phyloP scores from a whole-genome alignment of 1,140 invertebrate species.

The Zaprionus inermis region DNA sequence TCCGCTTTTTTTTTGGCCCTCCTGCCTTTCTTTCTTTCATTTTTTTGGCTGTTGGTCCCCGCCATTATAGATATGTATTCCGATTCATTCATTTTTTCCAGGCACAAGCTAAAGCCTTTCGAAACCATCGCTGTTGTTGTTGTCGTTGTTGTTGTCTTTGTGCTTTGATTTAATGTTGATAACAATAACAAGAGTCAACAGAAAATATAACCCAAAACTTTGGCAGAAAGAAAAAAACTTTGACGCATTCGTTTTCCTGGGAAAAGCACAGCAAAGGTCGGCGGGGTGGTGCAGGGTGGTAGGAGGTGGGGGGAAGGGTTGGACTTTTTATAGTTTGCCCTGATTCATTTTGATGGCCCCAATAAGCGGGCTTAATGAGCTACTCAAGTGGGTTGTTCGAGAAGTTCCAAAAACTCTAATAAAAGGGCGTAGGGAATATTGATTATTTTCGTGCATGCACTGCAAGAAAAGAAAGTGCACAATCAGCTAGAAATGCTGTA shows the following conservation, averaged over 20 bases:
- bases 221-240: constrained; percentile 56
- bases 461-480: background rate
- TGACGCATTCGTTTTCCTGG: constrained; percentile 56
- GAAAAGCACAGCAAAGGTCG: background rate
- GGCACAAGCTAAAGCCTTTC: constrained; percentile 62
- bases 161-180: constrained; percentile 83
- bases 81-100: constrained; percentile 41
- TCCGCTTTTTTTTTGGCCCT: constrained; percentile 27
- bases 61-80: constrained; percentile 52
- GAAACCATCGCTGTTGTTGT: constrained; percentile 53
- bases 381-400: constrained; percentile 71
- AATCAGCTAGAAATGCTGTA: background rate
- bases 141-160: constrained; percentile 78
- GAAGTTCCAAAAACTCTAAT: constrained; percentile 14
- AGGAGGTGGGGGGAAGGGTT: constrained; percentile 24
- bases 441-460: background rate
- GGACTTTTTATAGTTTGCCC: constrained; percentile 76
- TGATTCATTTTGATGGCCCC: constrained; percentile 81
- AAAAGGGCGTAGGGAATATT: background rate
- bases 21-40: constrained; percentile 26
- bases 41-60: constrained; percentile 30
- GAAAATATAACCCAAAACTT: constrained; percentile 72
- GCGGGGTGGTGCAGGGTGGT: constrained; percentile 5
- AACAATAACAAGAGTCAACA: constrained; percentile 71
- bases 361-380: constrained; percentile 80